A percentile compares a stretch with the other conserved stretches of the same genome.
Conservation (phyloP, 2,888 invertebrate genomes). For the Acanthosoma haemorrhoidale region DNA sequence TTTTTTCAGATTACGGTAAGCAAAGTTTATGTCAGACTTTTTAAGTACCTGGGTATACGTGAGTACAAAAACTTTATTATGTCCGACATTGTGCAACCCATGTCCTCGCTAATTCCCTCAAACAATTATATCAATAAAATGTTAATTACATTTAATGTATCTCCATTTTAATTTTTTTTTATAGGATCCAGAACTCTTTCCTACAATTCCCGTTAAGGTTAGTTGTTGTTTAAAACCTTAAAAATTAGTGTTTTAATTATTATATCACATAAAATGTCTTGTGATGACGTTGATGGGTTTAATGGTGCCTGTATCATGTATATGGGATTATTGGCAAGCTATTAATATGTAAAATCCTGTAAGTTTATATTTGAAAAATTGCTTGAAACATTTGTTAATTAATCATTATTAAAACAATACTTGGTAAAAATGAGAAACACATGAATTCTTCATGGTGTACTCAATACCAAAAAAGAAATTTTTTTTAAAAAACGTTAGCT, state of each 20-base stretch:
- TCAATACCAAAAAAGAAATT: no score
- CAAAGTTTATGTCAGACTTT: background rate
- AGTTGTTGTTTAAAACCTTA: background rate
- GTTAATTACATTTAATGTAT: background rate
- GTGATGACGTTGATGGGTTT: background rate
- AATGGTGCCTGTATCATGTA: background rate
- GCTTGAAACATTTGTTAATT: no score
- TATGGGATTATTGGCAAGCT: no score
- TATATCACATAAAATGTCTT: background rate
- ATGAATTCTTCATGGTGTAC: no score
- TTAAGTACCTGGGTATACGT: background rate
- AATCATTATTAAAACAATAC: no score
- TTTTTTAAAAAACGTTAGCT: no score
- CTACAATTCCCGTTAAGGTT: background rate
- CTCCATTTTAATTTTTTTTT: background rate
- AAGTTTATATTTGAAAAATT: no score
- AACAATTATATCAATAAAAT: background rate
- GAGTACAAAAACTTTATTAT: background rate
- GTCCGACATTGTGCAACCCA: background rate
- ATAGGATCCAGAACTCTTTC: background rate
- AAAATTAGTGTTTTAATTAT: background rate
- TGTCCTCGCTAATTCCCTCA: background rate
- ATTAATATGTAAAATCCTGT: no score
- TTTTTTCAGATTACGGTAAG: slow-evolving; percentile 2
- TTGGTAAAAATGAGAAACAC: no score